A percentile compares a stretch with the other conserved stretches of the same genome.
Evolutionary conservation across 2,797 vertebrate genomes (phyloP).

Genomic region (Eulemur coronatus): DNA sequence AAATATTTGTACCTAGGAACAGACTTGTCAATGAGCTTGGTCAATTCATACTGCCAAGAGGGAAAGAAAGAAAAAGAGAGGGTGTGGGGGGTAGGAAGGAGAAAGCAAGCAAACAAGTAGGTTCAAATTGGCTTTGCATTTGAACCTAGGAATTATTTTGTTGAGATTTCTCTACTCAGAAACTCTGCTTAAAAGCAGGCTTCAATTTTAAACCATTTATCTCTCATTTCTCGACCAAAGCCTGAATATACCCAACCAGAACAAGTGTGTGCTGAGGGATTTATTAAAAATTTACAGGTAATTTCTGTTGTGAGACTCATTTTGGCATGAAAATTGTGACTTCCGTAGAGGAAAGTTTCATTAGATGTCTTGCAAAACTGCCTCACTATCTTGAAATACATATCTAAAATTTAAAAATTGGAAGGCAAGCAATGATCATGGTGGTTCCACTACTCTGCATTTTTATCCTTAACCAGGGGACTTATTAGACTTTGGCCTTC

Average conservation of each 20-base stretch:
- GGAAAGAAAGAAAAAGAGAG: not conserved
- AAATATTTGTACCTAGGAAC: not conserved
- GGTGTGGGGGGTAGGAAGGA: not conserved
- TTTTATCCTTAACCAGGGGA: not conserved
- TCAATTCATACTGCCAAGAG: not conserved
- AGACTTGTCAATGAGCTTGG: not conserved
- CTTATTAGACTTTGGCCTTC: not conserved
- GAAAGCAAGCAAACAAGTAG: not conserved
- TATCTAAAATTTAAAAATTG: constrained; percentile 28
- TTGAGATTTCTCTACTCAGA: constrained; percentile 22
- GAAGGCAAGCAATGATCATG: not conserved
- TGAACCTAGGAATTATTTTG: constrained; percentile 6
- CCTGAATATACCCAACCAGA: not conserved
- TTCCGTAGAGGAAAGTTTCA: constrained; percentile 63
- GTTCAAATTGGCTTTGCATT: not conserved
- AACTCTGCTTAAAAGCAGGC: constrained; percentile 39
- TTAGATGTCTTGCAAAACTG: constrained; percentile 61
- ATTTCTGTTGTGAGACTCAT: constrained; percentile 63
- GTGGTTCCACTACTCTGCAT: not conserved
- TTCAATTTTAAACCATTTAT: constrained; percentile 25
- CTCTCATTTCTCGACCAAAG: constrained; percentile 17
- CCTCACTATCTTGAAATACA: not conserved
- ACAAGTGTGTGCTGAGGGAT: constrained; percentile 56
- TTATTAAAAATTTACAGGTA: constrained; percentile 58
- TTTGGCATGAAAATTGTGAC: constrained; percentile 59